Evolutionary conservation across 2,888 invertebrate genomes (phyloP), one percentile per base, ranked within the genome.

Genomic region (Plemyria rubiginata): DNA sequence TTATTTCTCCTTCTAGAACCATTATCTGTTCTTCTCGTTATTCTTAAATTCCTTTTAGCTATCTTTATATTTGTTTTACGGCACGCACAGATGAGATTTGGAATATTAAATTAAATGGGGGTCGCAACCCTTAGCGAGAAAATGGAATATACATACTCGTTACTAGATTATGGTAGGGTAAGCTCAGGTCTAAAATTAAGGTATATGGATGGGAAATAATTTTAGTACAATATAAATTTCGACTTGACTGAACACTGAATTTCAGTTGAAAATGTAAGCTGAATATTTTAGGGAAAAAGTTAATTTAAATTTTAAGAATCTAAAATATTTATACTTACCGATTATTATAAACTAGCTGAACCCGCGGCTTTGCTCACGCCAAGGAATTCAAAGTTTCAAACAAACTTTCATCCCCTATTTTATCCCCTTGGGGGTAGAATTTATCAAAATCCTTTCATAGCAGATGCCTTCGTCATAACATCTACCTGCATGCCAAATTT

Each of bases 21-120:
- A 49, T 15, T 29, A 45, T 49, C 43, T 29, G 15, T 49, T 28
- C 15, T 59, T 38, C 15, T 22, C 9, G 62, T 40, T 54, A 16
- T 28, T 74, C 78, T 71, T 67, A 71, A 80, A 81, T 79, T 79
- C 77, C 70, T 78, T 79, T 73, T 74, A 77, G 82, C 84, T 87
- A 85, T 84, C 85, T 87, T 86, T 85, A 86, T 82, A 75, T 79
- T 81, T 75, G 72, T 81, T 88, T 87, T 85, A 87, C 80, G 84
- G 75, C 72, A 73, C 71, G 69, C 78, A 76, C 81, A 84, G 84
- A 86, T 81, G 83, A 85, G 81, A 79, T 81, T 85, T 78, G 67
- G 72, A 76, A 74, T 82, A 80, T 80, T 82, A 78, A 80, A 80
- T 77, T 73, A 66, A 74, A 78, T 76, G 72, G 67, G 15, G 65